Evolutionary conservation across 2,888 invertebrate species (phyloP), one percentile per base, ranked within the genome.

Genomic region (Erynnis tages): DNA sequence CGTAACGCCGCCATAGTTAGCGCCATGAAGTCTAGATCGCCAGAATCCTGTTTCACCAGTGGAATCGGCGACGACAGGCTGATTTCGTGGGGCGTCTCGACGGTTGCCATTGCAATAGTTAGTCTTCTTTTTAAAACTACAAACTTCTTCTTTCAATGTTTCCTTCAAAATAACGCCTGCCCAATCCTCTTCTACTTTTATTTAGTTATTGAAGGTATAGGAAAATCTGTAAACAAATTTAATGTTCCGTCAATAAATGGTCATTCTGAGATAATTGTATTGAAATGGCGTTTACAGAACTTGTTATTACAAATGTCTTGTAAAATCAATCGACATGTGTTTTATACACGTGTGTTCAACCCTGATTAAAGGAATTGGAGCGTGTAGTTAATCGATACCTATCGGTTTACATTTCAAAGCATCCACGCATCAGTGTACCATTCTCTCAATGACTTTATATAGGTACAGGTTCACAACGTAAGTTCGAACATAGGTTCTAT

Each of bases 1-100:
- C 87, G 82, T 13, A 90, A 73, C 3, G 90, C 90, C 3, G 90
- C 84, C 85, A 90, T 83, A 2, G 90, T 87, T 0, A 91, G 61
- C 16, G 90, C 82, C 66, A 91, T 65, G 27, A 87, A 63, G 59
- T 84, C 82, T 52, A 90, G 66, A 19, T 85, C 82, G 35, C 67
- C 69, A 23, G 79, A 70, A 11, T 83, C 81, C 60, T 84, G 77
- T 23, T 68, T 70, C 35, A 74, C 76, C 0, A n/a, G n/a, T n/a
- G 81, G 70, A 14, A 84, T 65, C 19, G 83, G 63, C 14, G 78
- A 65, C 27, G 81, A 61, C 40, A 87, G 76, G 55, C 63, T 83
- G 53, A 84, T 73, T 53, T 84, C 83, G 27, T 76, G 71, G 34
- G 75, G 67, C 45, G 76, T 67, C 70, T 87, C 87, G 30, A 88